Base-by-base conservation (phyloP, 2,113 vertebrate genomes). In the Lates calcarifer region DNA sequence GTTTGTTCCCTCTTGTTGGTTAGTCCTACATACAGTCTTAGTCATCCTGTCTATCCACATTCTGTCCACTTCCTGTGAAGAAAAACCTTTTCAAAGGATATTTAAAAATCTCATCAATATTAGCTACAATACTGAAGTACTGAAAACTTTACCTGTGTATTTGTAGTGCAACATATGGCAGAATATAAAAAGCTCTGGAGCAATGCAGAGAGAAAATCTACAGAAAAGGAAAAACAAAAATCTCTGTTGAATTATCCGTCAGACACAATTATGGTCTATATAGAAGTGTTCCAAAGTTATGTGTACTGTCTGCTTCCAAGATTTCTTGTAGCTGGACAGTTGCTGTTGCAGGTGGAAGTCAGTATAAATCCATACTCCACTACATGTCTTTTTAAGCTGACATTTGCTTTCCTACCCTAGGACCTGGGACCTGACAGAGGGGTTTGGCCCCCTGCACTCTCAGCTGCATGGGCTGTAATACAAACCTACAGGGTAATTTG, bases 1-100 rank as follows among this genome's bases (percentile, higher is more conserved):
- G 35, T 79, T 77, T 83, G 82, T 79, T 75, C 73, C 81, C 87
- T 89, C 76, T 87, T 90, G 76, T 90, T 71, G 78, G 58, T 77
- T 79, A 57, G 55, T 82, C 41, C 31, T 87, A 85, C n/a, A 88
- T 90, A 79, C 85, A 82, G 87, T 88, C 70, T 65, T 61, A 70
- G 33, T 70, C 71, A 81, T 5, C 22, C 15, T 43, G 28, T 57
- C 55, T 62, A 14, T 29, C 47, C 24, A 73, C 41, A 71, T 70
- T 71, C 17, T 71, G 72, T 47, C 53, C 51, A 70, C 67, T 49
- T 63, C 20, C 58, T 71, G 73, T 67, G 63, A 78, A 51, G 67
- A 62, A 15, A 71, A 45, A 62, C 8, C n/a, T 33, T 62, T 37
- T 2, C 15, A 12, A 13, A 61, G 18, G 7, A 17, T 22, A 60